A percentile compares a stretch with the other conserved stretches of the same genome.
Evolutionary conservation across 1,140 invertebrate genomes (phyloP).

Genomic region (Cylas formicarius): DNA sequence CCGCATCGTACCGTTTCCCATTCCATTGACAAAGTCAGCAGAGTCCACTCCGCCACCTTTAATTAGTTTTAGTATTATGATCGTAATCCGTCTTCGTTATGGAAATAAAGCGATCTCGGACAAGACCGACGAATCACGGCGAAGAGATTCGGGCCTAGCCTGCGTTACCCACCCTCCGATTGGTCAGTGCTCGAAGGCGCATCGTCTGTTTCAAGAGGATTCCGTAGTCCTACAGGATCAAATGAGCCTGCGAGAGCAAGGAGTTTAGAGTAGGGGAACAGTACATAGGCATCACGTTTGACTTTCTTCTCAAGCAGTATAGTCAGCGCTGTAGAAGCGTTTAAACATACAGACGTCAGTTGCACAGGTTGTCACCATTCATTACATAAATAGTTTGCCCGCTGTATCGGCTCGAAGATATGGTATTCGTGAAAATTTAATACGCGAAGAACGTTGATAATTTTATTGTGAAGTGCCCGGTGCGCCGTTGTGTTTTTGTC

Average conservation of each 20-base stretch:
- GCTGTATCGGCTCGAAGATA: conserved; percentile 5
- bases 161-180: neutral
- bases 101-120: conserved; percentile 9
- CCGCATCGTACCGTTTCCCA: too few species aligned
- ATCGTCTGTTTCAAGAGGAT: conserved; percentile 4
- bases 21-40: too few species aligned
- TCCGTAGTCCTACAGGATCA: conserved; percentile 16
- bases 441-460: conserved; percentile 6
- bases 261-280: conserved; percentile 17
- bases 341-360: conserved; percentile 19
- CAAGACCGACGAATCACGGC: conserved; percentile 1
- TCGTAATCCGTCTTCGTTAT: conserved; percentile 4
- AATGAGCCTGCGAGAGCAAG: conserved; percentile 12
- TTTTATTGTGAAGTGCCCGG: conserved; percentile 1
- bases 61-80: too few species aligned
- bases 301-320: conserved; percentile 23
- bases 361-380: conserved; percentile 18
- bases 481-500: conserved; percentile 12
- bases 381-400: conserved; percentile 18
- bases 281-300: conserved; percentile 20
- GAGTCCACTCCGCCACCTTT: too few species aligned
- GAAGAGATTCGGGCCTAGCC: conserved; percentile 1
- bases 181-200: neutral
- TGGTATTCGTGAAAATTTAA: conserved; percentile 15
- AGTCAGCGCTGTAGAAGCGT: conserved; percentile 18